These are phyloP conservation scores for Eulimnadia texana DNA, from an alignment of 1,140 invertebrate species.

Conservation along the genomic window DNA sequence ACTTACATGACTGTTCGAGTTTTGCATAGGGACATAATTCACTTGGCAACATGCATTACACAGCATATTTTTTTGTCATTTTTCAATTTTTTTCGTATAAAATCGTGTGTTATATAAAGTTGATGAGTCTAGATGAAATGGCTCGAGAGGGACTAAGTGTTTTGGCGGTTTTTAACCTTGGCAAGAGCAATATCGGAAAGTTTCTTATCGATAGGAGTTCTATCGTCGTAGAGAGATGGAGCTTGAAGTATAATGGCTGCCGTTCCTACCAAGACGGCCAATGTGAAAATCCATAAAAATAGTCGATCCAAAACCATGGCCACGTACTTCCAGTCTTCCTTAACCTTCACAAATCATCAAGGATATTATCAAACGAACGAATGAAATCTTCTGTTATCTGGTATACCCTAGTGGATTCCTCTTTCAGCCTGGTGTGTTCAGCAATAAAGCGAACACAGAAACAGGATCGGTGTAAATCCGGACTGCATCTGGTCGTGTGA, in stretches of 20 bases:
- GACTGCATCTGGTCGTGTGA: neutral
- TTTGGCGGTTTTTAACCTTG: constrained; percentile 20
- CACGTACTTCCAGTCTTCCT: constrained; percentile 96
- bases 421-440: constrained; percentile 80
- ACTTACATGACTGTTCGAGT: too few species aligned
- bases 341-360: constrained; percentile 48
- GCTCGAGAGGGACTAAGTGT: neutral
- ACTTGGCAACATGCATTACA: too few species aligned
- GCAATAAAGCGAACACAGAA: constrained; percentile 86
- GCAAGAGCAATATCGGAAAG: constrained; percentile 64
- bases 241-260: constrained; percentile 78
- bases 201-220: constrained; percentile 72
- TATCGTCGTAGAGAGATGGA: constrained; percentile 70
- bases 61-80: too few species aligned
- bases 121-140: too few species aligned
- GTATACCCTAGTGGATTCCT: constrained; percentile 80
- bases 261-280: constrained; percentile 81
- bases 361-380: too few species aligned
- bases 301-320: constrained; percentile 93
- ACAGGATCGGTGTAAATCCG: constrained; percentile 71
- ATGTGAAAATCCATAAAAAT: constrained; percentile 93
- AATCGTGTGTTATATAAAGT: too few species aligned
- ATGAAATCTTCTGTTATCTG: too few species aligned
- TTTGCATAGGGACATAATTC: too few species aligned
- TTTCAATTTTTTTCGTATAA: neutral